A percentile compares a stretch with the other conserved stretches of the same genome.
Conservation (phyloP, 2,113 vertebrate genomes). For the Gymnorhina tibicen region DNA sequence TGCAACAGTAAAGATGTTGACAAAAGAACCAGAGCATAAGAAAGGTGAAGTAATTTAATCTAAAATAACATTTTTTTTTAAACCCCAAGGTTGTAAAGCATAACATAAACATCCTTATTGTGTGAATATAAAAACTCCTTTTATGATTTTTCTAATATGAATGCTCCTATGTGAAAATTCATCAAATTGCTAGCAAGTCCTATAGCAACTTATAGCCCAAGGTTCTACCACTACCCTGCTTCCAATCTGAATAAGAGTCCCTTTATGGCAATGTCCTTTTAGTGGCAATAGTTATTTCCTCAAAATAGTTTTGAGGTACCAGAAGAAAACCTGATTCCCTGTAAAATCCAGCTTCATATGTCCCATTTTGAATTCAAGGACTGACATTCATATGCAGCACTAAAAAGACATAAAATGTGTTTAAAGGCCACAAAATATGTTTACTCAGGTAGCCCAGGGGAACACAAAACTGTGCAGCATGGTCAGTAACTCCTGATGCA, state of each 20-base stretch:
- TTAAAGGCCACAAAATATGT: neutral
- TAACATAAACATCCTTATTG: neutral
- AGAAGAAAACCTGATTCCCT: neutral
- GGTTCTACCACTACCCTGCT: neutral
- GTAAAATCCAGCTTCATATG: neutral
- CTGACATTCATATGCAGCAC: neutral
- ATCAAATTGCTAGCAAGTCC: neutral
- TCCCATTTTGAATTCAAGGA: neutral
- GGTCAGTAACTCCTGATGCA: neutral
- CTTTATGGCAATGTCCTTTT: neutral
- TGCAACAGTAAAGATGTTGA: neutral
- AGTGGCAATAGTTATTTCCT: neutral
- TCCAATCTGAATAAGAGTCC: neutral
- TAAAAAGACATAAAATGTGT: neutral
- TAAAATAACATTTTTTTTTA: neutral
- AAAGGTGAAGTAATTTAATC: neutral
- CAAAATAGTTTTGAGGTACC: neutral
- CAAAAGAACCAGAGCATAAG: neutral
- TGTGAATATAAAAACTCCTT: neutral
- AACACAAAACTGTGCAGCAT: neutral
- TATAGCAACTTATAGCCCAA: neutral
- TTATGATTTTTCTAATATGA: neutral
- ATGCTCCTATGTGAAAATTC: neutral
- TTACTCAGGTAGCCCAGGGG: neutral
- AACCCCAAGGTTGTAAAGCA: neutral